These are phyloP conservation scores for Gasteruption jaculator DNA, from an alignment of 2,888 invertebrate species.

Conservation along the genomic window DNA sequence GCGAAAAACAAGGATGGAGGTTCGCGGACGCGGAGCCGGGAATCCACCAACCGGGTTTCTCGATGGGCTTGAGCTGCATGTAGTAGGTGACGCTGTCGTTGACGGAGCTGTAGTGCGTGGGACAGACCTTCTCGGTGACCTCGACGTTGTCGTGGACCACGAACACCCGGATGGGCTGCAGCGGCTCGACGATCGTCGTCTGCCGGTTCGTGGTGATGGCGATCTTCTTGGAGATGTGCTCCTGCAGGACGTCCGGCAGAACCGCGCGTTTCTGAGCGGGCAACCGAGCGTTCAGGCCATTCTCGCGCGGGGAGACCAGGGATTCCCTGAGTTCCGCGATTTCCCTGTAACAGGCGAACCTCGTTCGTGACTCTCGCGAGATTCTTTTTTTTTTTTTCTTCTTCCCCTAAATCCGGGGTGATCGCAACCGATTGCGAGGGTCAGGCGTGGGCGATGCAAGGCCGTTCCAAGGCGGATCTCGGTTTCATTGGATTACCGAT, in stretches of 20 bases:
- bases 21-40: too few species aligned
- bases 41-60: slow-evolving; percentile 34
- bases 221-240: slow-evolving; percentile 62
- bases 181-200: slow-evolving; percentile 54
- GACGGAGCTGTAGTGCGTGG: slow-evolving; percentile 57
- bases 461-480: too few species aligned
- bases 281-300: slow-evolving; percentile 55
- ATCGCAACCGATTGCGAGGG: too few species aligned
- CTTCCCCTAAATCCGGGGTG: too few species aligned
- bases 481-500: too few species aligned
- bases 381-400: too few species aligned
- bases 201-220: slow-evolving; percentile 50
- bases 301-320: slow-evolving; percentile 54
- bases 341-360: slow-evolving; percentile 53
- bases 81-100: slow-evolving; percentile 63
- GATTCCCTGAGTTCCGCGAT: slow-evolving; percentile 54
- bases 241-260: slow-evolving; percentile 67
- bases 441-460: too few species aligned
- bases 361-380: too few species aligned
- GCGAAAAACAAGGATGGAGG: too few species aligned
- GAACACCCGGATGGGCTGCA: slow-evolving; percentile 63
- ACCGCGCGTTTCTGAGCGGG: slow-evolving; percentile 62
- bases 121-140: slow-evolving; percentile 63
- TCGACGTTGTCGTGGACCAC: slow-evolving; percentile 72
- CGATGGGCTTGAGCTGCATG: slow-evolving; percentile 50